Evolutionary conservation across 2,113 vertebrate species (phyloP).

Genomic region (Tachuris rubrigastra): DNA sequence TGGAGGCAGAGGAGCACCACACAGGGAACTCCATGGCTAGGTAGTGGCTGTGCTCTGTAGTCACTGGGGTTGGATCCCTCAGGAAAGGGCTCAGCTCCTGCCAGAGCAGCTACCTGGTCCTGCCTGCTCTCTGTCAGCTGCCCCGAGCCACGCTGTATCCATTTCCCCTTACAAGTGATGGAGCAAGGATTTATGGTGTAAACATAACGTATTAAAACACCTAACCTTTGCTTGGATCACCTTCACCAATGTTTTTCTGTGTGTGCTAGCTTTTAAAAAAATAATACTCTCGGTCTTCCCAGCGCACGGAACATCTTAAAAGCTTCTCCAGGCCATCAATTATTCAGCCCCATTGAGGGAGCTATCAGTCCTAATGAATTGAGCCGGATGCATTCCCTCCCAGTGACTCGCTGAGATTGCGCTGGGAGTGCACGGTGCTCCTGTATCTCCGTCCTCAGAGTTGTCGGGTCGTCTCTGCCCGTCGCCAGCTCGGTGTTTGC

Average conservation of each 20-base stretch:
- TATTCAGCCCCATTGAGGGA: constrained; percentile 82
- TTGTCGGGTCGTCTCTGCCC: not conserved
- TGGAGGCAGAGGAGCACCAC: fast-evolving
- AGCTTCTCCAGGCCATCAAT: constrained; percentile 79
- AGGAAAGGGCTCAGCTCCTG: not conserved
- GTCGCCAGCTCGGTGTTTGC: not conserved
- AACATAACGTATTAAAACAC: constrained; percentile 74
- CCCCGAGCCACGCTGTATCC: constrained; percentile 20
- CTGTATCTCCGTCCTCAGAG: constrained; percentile 23
- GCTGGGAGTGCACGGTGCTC: not conserved
- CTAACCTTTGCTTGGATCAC: constrained; percentile 74
- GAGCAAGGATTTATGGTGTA: constrained; percentile 69
- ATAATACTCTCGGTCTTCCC: constrained; percentile 55
- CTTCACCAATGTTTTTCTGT: constrained; percentile 63
- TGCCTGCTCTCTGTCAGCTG: not conserved
- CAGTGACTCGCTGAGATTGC: constrained; percentile 66
- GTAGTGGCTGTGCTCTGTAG: not conserved
- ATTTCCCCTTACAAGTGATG: constrained; percentile 63
- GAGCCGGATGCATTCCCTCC: constrained; percentile 70
- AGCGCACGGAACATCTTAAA: constrained; percentile 73
- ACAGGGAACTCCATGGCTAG: fast-evolving
- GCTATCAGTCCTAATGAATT: constrained; percentile 81
- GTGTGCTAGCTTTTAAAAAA: constrained; percentile 74
- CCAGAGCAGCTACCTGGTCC: not conserved
- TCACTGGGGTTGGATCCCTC: not conserved